Base-by-base conservation (phyloP, 1,140 invertebrate genomes). In the Microplitis demolitor region DNA sequence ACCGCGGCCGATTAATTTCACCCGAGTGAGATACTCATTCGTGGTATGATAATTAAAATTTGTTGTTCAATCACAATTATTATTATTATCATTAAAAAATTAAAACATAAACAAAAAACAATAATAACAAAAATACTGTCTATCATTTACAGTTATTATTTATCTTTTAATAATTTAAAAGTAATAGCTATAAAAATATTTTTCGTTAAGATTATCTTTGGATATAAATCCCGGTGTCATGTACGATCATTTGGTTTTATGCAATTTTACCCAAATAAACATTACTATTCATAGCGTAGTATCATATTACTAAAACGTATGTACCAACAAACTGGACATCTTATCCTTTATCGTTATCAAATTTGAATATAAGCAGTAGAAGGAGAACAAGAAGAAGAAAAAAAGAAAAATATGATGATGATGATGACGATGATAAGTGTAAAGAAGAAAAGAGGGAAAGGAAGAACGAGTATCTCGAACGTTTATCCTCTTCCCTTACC, bases 271-370 rank as follows among this genome's bases (percentile, higher is more conserved):
- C 14, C n/a, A 53, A 34, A 61, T 58, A 35, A 58, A 64, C 74
- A 77, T 81, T 80, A 78, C 78, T 78, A 81, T 80, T 80, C 78
- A 80, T 78, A 62, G 45, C 68, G 62, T 58, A 70, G 70, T 71
- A 68, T 76, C 72, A 71, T 75, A 80, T 81, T 78, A 76, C 72
- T 61, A 73, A 60, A 62, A 53, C 58, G 61, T 53, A 60, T 51
- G 58, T 24, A 50, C 24, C 45, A 24, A 51, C 39, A 50, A 50
- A 50, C 35, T 50, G 33, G 14, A 67, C 39, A 67, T 67, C 24
- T 8, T 64, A 14, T 24, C n/a, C 33, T 24, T 31, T 39, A 37
- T 37, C 60, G 33, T 62, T 62, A 62, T 62, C 60, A 62, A 62
- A 5, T 45, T 45, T 9, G 24, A 58, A 16, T 24, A 31, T 8